Percentiles rank a stretch among this genome's conserved stretches.
phyloP scores from a whole-genome alignment of 1,140 invertebrate species.

The Harpegnathos saltator region DNA sequence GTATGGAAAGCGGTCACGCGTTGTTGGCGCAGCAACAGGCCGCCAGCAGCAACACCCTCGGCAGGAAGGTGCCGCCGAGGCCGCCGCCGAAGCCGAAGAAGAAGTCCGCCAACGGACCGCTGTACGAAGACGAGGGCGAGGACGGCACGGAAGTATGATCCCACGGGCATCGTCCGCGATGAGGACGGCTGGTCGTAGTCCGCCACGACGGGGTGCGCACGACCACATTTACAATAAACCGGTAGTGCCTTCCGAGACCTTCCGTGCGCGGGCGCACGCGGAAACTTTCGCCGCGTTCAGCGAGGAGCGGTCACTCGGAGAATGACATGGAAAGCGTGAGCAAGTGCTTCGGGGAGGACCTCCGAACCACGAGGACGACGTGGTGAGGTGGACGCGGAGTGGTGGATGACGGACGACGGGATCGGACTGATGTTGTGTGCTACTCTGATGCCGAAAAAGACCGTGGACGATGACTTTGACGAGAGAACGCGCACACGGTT shows the following conservation, averaged over 20 bases:
- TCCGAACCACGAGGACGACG: neutral
- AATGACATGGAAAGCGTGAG: constrained; percentile 28
- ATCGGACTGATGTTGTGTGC: neutral
- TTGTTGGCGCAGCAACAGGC: constrained; percentile 78
- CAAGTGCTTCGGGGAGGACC: constrained; percentile 1
- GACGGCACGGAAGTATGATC: constrained; percentile 94
- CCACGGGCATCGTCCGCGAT: constrained; percentile 66
- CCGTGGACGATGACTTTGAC: constrained; percentile 30
- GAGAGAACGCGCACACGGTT: constrained; percentile 26
- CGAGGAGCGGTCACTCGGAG: constrained; percentile 19
- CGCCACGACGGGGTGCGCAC: constrained; percentile 51
- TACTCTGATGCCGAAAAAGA: neutral
- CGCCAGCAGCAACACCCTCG: constrained; percentile 78
- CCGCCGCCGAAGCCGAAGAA: constrained; percentile 93
- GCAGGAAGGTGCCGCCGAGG: constrained; percentile 91
- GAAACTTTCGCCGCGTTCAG: constrained; percentile 18
- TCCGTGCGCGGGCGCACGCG: neutral
- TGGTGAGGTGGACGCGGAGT: constrained; percentile 3
- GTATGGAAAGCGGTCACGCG: constrained; percentile 74
- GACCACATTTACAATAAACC: constrained; percentile 72
- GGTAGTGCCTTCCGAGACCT: constrained; percentile 76
- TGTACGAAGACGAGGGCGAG: constrained; percentile 94
- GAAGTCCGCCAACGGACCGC: constrained; percentile 88
- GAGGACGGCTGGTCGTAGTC: constrained; percentile 73
- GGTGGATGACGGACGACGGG: no score